Evolutionary conservation across 2,113 vertebrate genomes (phyloP).

Genomic region (Proterorhinus semilunaris): DNA sequence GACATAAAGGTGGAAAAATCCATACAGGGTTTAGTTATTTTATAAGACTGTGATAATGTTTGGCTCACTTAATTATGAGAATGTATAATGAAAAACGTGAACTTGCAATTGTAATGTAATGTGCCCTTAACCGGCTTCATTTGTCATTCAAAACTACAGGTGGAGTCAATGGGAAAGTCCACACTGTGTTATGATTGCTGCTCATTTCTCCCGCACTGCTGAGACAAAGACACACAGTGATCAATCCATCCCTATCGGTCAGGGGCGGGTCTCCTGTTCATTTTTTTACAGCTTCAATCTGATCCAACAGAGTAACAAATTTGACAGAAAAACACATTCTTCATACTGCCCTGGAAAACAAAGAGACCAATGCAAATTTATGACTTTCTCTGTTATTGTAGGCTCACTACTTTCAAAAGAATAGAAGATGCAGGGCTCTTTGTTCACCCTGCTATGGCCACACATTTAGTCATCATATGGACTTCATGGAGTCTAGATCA

Average conservation of each 20-base stretch:
- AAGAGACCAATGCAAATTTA: no score
- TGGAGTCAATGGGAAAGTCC: slow-evolving; percentile 37
- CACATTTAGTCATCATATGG: no score
- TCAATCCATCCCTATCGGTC: slow-evolving; percentile 65
- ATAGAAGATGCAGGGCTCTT: background rate
- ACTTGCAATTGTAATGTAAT: slow-evolving; percentile 46
- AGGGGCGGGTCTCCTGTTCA: slow-evolving; percentile 54
- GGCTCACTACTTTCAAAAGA: no score
- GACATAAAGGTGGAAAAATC: slow-evolving; percentile 62
- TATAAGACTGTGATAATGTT: slow-evolving; percentile 30
- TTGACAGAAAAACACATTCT: slow-evolving; percentile 67
- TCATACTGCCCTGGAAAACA: background rate
- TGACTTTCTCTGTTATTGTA: background rate
- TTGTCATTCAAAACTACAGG: slow-evolving; percentile 65
- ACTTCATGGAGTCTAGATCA: no score
- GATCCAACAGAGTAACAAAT: slow-evolving; percentile 63
- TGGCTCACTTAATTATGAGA: slow-evolving; percentile 54
- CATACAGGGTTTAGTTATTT: slow-evolving; percentile 46
- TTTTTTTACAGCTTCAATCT: slow-evolving; percentile 63
- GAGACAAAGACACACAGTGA: slow-evolving; percentile 63
- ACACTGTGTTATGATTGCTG: slow-evolving; percentile 54
- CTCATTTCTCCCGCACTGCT: slow-evolving; percentile 55
- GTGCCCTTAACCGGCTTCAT: slow-evolving; percentile 62
- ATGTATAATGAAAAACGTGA: slow-evolving; percentile 24
- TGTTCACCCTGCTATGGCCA: background rate